Evolutionary conservation across 2,888 invertebrate species (phyloP).

Genomic region (Stenichneumon culpator): DNA sequence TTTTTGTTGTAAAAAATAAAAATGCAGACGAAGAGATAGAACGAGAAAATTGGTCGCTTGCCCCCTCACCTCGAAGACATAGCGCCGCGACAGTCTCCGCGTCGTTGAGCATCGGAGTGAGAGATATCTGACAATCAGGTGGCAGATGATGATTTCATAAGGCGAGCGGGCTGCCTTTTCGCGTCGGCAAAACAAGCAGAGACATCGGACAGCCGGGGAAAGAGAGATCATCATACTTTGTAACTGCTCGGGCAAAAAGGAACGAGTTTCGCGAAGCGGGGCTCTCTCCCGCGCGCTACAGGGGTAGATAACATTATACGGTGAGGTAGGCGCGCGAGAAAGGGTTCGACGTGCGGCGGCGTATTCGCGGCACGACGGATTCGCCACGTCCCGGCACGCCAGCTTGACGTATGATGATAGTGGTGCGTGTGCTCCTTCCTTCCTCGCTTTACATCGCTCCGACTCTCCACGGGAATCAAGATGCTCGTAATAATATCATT

Average conservation of each 20-base stretch:
- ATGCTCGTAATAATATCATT: constrained; percentile 85
- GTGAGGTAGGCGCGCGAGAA: constrained; percentile 30
- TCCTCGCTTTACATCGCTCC: constrained; percentile 58
- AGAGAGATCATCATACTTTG: constrained; percentile 83
- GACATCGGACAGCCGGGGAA: constrained; percentile 36
- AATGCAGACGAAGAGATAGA: not conserved
- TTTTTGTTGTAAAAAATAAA: not conserved
- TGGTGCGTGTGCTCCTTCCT: constrained; percentile 69
- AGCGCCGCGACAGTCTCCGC: not conserved
- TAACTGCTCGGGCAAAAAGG: constrained; percentile 80
- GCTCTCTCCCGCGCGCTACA: constrained; percentile 56
- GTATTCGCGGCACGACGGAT: constrained; percentile 73
- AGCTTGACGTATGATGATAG: constrained; percentile 84
- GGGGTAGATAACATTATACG: constrained; percentile 66
- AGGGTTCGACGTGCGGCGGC: constrained; percentile 65
- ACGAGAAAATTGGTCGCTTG: not conserved
- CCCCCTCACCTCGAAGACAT: not conserved
- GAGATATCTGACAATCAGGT: constrained; percentile 77
- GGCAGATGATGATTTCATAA: constrained; percentile 82
- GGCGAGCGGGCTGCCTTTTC: constrained; percentile 68
- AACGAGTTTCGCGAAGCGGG: constrained; percentile 63
- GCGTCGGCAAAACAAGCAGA: constrained; percentile 61
- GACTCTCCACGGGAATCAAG: constrained; percentile 80
- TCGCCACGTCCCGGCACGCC: constrained; percentile 77
- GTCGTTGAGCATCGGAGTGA: constrained; percentile 40